Percentiles rank a stretch among this genome's conserved stretches.
phyloP scores from a whole-genome alignment of 2,888 invertebrate species.

The Rhagonycha fulva region DNA sequence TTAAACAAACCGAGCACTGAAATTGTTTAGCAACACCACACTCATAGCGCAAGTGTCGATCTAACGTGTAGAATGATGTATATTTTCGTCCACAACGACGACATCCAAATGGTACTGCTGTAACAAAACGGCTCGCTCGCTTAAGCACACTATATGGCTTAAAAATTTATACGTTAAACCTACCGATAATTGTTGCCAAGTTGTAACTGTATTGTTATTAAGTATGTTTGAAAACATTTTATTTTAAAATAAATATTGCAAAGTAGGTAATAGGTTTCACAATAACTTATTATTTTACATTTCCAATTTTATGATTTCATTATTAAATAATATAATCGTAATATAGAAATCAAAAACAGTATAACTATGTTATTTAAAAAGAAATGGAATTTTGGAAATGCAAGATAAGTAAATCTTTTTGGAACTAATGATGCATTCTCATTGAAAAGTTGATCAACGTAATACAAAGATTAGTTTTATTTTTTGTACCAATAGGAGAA shows the following conservation, averaged over 20 bases:
- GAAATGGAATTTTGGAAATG: neutral
- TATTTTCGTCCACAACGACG: constrained; percentile 63
- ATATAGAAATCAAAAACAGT: neutral
- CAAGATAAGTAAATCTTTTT: neutral
- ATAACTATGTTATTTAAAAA: neutral
- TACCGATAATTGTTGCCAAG: neutral
- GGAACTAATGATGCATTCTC: neutral
- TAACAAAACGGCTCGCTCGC: constrained; percentile 43
- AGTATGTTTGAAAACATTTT: too few species aligned
- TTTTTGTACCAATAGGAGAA: too few species aligned
- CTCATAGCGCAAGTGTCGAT: constrained; percentile 62
- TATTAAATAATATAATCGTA: neutral
- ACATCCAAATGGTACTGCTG: constrained; percentile 54
- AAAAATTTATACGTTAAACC: neutral
- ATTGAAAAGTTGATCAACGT: too few species aligned
- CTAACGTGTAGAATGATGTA: constrained; percentile 62
- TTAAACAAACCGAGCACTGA: constrained; percentile 51
- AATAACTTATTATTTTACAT: neutral
- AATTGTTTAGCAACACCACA: constrained; percentile 61
- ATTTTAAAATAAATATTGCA: too few species aligned
- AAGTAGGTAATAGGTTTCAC: neutral
- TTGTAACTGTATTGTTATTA: neutral
- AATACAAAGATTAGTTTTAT: too few species aligned
- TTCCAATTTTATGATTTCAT: neutral
- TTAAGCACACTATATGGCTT: constrained; percentile 28